Evolutionary conservation across 2,113 vertebrate genomes (phyloP), one percentile per base, ranked within the genome.

Genomic region (Proteles cristata): DNA sequence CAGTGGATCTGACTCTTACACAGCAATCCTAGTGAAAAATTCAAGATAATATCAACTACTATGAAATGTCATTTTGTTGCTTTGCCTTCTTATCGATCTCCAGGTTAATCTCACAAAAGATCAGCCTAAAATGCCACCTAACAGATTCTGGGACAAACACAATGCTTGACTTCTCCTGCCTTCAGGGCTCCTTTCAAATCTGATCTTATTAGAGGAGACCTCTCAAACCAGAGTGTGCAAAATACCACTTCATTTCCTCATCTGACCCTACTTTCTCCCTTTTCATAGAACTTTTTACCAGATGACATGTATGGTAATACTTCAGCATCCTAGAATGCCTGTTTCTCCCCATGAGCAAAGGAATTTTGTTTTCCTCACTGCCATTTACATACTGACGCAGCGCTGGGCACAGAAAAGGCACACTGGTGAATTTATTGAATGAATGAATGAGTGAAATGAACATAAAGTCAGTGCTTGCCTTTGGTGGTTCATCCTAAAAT

Each of bases 101-200:
- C 2, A 58, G 26, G 84, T 90, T 94, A 85, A 58, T 76, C 71
- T 88, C 48, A 55, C 7, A 88, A 23, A 76, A 55, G 21, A 79
- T 74, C 74, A 66, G 45, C 55, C 77, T 50, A 93, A 87, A 96
- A 91, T 71, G 31, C 53, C 66, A 90, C 87, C 39, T 82, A 43
- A 65, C 16, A 88, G 33, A 73, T 85, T 74, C 33, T 39, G 61
- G 39, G 53, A 48, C 21, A 68, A 68, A 74, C 69, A 28, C 3
- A 23, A 17, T 31, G n/a, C 16, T 91, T 55, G 45, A 43, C 81
- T 92, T 35, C 31, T 82, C 17, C 28, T 74, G 3, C 4, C 15
- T 89, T 86, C 74, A 28, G 8, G 0, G 43, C 69, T 73, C 1
- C 76, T 63, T 79, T 55, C 2, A 12, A 68, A 17, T 68, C n/a